Evolutionary conservation across 2,797 vertebrate genomes (phyloP), one percentile per base, ranked within the genome.

Genomic region (Perodicticus potto): DNA sequence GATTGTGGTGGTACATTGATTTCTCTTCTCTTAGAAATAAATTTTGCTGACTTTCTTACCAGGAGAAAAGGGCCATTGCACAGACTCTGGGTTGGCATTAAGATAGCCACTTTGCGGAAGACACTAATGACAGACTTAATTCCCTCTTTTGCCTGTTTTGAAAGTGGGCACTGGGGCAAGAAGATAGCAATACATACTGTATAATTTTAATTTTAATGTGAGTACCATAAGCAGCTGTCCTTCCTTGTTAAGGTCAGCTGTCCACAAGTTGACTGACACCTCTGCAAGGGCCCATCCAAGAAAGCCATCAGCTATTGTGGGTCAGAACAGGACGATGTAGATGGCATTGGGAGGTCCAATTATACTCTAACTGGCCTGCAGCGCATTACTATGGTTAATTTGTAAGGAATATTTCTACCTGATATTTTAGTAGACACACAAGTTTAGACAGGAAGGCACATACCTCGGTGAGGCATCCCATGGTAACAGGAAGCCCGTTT

Each of bases 401-500:
- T 88, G 27, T 27, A 93, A 96, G 77, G 53, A 81, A 67, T 59
- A 81, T 17, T 53, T 83, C 43, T 83, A 57, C 23, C 43, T 22
- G 40, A 63, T 78, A 72, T 40, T 19, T 83, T 70, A 87, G 70
- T 57, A 94, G 83, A 87, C n/a, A 76, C 34, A 34, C 1, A 29
- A 34, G 23, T 7, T 78, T 83, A 87, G 61, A 20, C 53, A 73
- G 67, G 72, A 93, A 87, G 67, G 59, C 76, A 90, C 45, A 81
- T 53, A 65, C 32, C 37, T 94, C 93, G 84, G 8, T 29, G 65
- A 78, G 34, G 22, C 73, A 86, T 70, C 34, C 23, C 70, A 87
- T 27, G 63, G 77, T 74, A 81, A 82, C 1, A 90, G 69, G 76
- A 63, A 91, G 40, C 19, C 91, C 87, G 70, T 93, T 91, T 9